phyloP scores from a whole-genome alignment of 2,113 vertebrate species.

The Colistium nudipinnis region DNA sequence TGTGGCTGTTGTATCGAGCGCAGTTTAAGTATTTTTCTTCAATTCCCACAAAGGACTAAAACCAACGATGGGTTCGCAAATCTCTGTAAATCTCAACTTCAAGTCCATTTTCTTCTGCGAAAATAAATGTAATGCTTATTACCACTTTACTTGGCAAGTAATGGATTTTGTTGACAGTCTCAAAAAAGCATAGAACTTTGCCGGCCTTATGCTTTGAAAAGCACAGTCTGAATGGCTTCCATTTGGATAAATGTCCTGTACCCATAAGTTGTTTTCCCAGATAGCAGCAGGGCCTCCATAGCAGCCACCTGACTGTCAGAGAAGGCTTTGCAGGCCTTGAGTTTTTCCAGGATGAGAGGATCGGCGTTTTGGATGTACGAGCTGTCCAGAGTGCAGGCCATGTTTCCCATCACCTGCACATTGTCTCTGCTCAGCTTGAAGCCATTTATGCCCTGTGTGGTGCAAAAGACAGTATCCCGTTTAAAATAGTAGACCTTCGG shows the following conservation, averaged over 20 bases:
- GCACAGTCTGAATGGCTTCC: not conserved
- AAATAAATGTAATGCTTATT: too few species aligned
- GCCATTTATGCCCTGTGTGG: constrained; percentile 61
- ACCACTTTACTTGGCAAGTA: too few species aligned
- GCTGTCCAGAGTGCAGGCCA: constrained; percentile 70
- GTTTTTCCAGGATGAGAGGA: constrained; percentile 72
- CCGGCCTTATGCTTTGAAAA: not conserved
- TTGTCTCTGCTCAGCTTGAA: constrained; percentile 53
- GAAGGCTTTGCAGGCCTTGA: constrained; percentile 68
- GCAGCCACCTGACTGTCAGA: constrained; percentile 64
- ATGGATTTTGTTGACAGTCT: not conserved
- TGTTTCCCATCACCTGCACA: constrained; percentile 70
- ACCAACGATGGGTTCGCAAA: not conserved
- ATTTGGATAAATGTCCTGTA: not conserved
- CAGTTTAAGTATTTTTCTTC: not conserved
- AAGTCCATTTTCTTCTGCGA: too few species aligned
- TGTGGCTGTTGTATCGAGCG: not conserved
- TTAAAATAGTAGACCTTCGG: not conserved
- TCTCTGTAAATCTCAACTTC: too few species aligned
- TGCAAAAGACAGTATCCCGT: not conserved
- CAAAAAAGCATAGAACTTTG: not conserved
- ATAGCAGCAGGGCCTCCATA: constrained; percentile 57
- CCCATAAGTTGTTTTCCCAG: constrained; percentile 68
- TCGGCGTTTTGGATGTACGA: constrained; percentile 69
- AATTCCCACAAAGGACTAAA: not conserved